These are phyloP conservation scores for Scaptomyza parva DNA, from an alignment of 2,888 invertebrate species.

Conservation along the genomic window DNA sequence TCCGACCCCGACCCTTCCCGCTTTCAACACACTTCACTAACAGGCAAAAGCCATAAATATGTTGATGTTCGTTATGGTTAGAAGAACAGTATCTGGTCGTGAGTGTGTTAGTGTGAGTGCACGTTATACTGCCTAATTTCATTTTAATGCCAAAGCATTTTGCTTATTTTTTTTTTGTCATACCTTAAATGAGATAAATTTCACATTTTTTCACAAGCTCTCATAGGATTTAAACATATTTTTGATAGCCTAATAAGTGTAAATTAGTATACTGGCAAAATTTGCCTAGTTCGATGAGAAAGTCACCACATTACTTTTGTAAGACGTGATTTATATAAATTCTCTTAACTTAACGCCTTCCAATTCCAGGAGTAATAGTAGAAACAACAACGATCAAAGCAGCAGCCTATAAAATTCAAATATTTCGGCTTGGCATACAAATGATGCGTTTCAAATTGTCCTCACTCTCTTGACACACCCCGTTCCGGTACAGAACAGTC, in stretches of 20 bases:
- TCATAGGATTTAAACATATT: neutral
- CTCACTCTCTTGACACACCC: neutral
- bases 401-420: conserved; percentile 47
- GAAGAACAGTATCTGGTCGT: conserved; percentile 7
- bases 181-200: conserved; percentile 17
- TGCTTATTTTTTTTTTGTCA: conserved; percentile 44
- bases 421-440: conserved; percentile 54
- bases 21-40: conserved; percentile 19
- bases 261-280: too few species aligned
- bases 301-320: neutral
- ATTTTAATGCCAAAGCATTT: conserved; percentile 61
- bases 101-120: conserved; percentile 3
- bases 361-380: neutral
- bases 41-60: conserved; percentile 64
- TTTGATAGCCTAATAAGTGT: conserved; percentile 3
- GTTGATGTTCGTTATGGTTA: conserved; percentile 37
- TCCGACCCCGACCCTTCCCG: conserved; percentile 4
- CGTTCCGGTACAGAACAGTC: conserved; percentile 5
- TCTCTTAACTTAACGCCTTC: conserved; percentile 14
- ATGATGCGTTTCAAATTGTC: conserved; percentile 48
- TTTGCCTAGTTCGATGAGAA: too few species aligned
- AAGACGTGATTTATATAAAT: conserved; percentile 28
- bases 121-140: conserved; percentile 65
- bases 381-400: conserved; percentile 20
- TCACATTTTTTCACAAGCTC: neutral